Percentiles rank a stretch among this genome's conserved stretches.
Evolutionary conservation across 2,888 invertebrate genomes (phyloP).

Genomic region (Phortica magna): DNA sequence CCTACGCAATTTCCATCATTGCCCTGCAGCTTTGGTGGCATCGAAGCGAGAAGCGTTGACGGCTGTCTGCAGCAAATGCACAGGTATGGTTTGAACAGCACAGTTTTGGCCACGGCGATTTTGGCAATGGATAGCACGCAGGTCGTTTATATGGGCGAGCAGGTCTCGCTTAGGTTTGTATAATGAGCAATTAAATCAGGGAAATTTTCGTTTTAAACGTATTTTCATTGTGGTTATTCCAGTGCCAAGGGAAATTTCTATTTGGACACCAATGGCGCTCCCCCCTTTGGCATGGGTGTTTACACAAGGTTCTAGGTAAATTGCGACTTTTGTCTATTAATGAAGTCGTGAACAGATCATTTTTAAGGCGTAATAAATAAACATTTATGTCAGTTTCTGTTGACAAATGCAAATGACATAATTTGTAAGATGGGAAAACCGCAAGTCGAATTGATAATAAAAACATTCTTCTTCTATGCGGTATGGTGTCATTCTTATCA

Average conservation of each 20-base stretch:
- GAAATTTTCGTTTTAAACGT: background rate
- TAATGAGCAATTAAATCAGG: background rate
- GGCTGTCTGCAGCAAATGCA: slow-evolving; percentile 41
- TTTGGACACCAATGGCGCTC: slow-evolving; percentile 70
- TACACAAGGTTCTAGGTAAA: slow-evolving; percentile 28
- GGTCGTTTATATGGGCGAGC: slow-evolving; percentile 75
- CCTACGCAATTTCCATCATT: slow-evolving; percentile 71
- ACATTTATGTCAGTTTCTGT: too few relatives aligned
- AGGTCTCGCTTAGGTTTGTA: slow-evolving; percentile 65
- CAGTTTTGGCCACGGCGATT: slow-evolving; percentile 20
- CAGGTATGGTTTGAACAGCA: slow-evolving; percentile 2
- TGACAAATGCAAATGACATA: too few relatives aligned
- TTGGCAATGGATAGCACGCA: slow-evolving; percentile 32
- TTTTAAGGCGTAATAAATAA: too few relatives aligned
- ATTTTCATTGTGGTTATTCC: slow-evolving; percentile 27
- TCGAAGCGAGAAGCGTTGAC: slow-evolving; percentile 50
- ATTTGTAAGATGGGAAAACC: too few relatives aligned
- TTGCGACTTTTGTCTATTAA: too few relatives aligned
- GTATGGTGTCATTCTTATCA: too few relatives aligned
- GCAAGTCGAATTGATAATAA: too few relatives aligned
- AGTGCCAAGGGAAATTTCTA: slow-evolving; percentile 72
- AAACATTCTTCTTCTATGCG: too few relatives aligned
- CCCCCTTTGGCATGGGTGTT: slow-evolving; percentile 73
- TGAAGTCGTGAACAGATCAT: too few relatives aligned
- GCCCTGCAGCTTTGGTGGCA: slow-evolving; percentile 64